Conservation (phyloP, 2,888 invertebrate species). For the Sinelater perroti region DNA sequence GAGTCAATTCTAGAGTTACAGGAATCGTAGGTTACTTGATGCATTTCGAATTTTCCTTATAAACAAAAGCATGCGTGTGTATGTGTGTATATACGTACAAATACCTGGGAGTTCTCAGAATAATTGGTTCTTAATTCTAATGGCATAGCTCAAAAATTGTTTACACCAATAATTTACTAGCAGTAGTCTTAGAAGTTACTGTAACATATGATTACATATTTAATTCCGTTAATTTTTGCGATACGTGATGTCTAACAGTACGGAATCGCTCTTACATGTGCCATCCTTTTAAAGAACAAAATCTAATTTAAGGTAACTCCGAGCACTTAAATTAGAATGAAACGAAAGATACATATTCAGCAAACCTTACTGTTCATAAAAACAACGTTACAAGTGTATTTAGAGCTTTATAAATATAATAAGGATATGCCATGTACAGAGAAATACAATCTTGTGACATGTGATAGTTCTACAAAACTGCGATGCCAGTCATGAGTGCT, state of each 20-base stretch:
- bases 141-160: slow-evolving; percentile 36
- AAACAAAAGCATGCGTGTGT: too few species aligned
- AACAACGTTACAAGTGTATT: slow-evolving; percentile 43
- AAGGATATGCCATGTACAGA: slow-evolving; percentile 36
- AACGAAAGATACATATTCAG: slow-evolving; percentile 13
- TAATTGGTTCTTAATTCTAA: slow-evolving; percentile 12
- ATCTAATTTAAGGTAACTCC: neutral
- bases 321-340: neutral
- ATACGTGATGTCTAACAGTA: slow-evolving; percentile 13
- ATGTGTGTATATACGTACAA: too few species aligned
- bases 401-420: slow-evolving; percentile 41
- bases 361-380: slow-evolving; percentile 28
- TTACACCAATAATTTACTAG: slow-evolving; percentile 42
- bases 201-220: slow-evolving; percentile 42
- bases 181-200: slow-evolving; percentile 40
- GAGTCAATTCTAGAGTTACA: too few species aligned
- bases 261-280: slow-evolving; percentile 11
- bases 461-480: slow-evolving; percentile 25
- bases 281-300: neutral
- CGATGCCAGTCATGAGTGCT: slow-evolving; percentile 17
- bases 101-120: slow-evolving; percentile 19
- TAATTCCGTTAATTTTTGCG: slow-evolving; percentile 30
- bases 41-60: slow-evolving; percentile 2
- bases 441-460: slow-evolving; percentile 30
- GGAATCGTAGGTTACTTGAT: too few species aligned